phyloP scores from a whole-genome alignment of 2,888 invertebrate genomes.

The Ethmia dodecea region DNA sequence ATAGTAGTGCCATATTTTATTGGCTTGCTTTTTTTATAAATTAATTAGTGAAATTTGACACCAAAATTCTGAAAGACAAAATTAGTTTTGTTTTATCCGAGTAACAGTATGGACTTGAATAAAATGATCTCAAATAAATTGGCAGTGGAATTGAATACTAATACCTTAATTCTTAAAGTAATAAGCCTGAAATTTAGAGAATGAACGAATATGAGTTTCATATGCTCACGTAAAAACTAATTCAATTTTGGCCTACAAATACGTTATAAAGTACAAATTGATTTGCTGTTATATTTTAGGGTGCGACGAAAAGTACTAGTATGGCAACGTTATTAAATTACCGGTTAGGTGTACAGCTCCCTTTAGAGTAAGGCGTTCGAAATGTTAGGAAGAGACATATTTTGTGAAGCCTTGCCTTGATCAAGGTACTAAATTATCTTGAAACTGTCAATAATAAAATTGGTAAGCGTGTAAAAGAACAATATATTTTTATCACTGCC shows the following conservation, averaged over 20 bases:
- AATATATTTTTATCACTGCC: slow-evolving; percentile 73
- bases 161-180: too few species aligned
- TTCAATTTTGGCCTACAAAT: slow-evolving; percentile 39
- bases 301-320: slow-evolving; percentile 12
- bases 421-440: slow-evolving; percentile 49
- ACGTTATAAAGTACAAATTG: slow-evolving; percentile 61
- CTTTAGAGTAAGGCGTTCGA: slow-evolving; percentile 36
- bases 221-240: background rate
- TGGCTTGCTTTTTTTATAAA: slow-evolving; percentile 60
- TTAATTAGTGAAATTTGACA: slow-evolving; percentile 70
- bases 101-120: slow-evolving; percentile 55
- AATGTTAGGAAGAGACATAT: slow-evolving; percentile 55
- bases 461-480: slow-evolving; percentile 42
- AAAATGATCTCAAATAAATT: slow-evolving; percentile 66
- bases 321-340: slow-evolving; percentile 14
- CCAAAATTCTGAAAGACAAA: slow-evolving; percentile 69
- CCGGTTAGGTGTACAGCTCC: slow-evolving; percentile 31
- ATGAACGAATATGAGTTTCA: slow-evolving; percentile 14
- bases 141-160: slow-evolving; percentile 36
- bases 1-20: slow-evolving; percentile 72
- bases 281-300: slow-evolving; percentile 24
- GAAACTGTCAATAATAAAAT: slow-evolving; percentile 30
- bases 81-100: slow-evolving; percentile 47
- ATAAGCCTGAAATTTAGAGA: too few species aligned
- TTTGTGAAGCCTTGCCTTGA: slow-evolving; percentile 45